A percentile compares a stretch with the other conserved stretches of the same genome.
phyloP scores from a whole-genome alignment of 2,113 vertebrate genomes.

The Hippoglossus stenolepis region DNA sequence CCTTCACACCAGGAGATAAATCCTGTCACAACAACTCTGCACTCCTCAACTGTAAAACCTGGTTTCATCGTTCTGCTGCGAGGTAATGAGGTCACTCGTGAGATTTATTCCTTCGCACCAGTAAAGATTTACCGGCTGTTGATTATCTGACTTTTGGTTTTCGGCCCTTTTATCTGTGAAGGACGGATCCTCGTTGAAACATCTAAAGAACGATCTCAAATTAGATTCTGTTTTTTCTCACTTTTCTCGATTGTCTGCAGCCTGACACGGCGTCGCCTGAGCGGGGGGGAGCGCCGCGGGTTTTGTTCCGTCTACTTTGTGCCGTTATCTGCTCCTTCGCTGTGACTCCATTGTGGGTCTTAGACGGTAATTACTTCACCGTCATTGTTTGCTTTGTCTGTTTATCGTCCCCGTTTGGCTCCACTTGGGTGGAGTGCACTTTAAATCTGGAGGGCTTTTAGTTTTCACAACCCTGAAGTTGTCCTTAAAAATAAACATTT shows the following conservation, averaged over 20 bases:
- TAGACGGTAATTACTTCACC: constrained; percentile 25
- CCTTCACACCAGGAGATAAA: no score
- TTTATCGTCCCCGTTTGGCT: constrained; percentile 1
- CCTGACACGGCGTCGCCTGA: no score
- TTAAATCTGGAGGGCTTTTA: constrained; percentile 1
- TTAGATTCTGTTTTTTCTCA: constrained; percentile 3
- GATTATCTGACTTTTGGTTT: not conserved
- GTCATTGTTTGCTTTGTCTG: constrained; percentile 30
- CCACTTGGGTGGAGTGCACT: not conserved
- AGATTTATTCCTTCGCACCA: no score
- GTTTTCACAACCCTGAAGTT: not conserved
- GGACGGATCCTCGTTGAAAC: not conserved
- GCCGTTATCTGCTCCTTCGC: constrained; percentile 20
- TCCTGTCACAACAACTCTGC: no score
- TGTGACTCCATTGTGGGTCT: not conserved
- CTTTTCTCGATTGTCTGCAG: no score
- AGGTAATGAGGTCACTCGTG: no score
- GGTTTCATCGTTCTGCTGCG: no score
- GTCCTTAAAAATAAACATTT: not conserved
- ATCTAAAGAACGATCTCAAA: constrained; percentile 23
- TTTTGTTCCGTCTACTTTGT: not conserved
- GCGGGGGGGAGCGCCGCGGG: not conserved
- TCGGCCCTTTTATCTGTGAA: constrained; percentile 1
- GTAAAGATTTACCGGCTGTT: no score
- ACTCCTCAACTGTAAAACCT: no score